phyloP scores from a whole-genome alignment of 2,888 invertebrate species.

The Hirtodrosophila alboralis region DNA sequence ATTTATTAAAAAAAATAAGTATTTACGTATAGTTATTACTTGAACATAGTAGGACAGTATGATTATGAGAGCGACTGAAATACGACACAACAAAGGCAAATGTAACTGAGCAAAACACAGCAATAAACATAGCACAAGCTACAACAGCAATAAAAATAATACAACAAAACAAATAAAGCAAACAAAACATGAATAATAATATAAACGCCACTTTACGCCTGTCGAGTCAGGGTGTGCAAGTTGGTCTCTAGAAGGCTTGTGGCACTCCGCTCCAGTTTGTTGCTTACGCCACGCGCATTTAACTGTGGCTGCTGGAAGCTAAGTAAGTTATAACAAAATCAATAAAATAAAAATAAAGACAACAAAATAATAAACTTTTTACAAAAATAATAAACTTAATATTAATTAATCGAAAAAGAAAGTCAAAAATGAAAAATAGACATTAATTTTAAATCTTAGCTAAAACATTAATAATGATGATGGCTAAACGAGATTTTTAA shows the following conservation, averaged over 20 bases:
- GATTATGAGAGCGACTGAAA: constrained; percentile 9
- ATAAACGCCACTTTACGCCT: constrained; percentile 73
- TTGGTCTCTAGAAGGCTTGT: no score
- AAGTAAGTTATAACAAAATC: constrained; percentile 22
- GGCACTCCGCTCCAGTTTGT: constrained; percentile 47
- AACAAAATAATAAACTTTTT: constrained; percentile 42
- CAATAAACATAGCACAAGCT: constrained; percentile 37
- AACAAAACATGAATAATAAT: constrained; percentile 24
- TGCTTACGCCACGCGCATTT: constrained; percentile 54
- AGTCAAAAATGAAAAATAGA: constrained; percentile 16
- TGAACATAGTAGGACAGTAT: constrained; percentile 17
- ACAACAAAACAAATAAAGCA: constrained; percentile 30
- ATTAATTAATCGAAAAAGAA: constrained; percentile 32
- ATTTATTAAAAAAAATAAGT: no score
- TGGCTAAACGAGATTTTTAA: no score
- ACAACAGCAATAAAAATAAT: constrained; percentile 23
- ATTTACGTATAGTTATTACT: background rate
- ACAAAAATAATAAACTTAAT: constrained; percentile 41
- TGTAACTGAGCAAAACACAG: constrained; percentile 16
- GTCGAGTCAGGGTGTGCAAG: constrained; percentile 62
- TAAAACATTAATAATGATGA: no score
- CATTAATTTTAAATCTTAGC: background rate
- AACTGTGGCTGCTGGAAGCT: constrained; percentile 51
- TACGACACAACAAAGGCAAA: constrained; percentile 36
- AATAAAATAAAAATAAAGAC: constrained; percentile 40